A percentile compares a stretch with the other conserved stretches of the same genome.
Conservation (phyloP, 2,888 invertebrate genomes). For the Nipponacmea schrenckii region DNA sequence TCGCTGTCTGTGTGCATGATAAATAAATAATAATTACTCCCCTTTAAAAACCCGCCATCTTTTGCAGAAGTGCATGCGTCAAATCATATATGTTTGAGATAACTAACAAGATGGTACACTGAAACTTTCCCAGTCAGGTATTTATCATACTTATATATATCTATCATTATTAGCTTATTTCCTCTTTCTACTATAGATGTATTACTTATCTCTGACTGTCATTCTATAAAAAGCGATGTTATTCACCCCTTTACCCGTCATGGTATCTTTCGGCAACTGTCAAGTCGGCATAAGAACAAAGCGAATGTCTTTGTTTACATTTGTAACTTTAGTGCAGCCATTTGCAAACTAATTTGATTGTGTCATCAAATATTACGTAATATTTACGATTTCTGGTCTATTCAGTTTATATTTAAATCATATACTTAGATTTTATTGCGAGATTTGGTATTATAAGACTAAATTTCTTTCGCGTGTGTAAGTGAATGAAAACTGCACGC, state of each 20-base stretch:
- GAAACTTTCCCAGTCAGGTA: neutral
- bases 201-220: too few relatives aligned
- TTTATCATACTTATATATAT: neutral
- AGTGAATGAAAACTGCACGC: conserved; percentile 6
- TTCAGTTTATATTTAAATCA: too few relatives aligned
- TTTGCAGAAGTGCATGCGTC: conserved; percentile 9
- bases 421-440: too few relatives aligned
- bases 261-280: conserved; percentile 15
- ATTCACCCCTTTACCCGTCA: too few relatives aligned
- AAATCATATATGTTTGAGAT: conserved; percentile 6
- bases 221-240: too few relatives aligned
- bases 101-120: conserved; percentile 4
- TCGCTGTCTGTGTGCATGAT: conserved; percentile 1
- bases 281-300: conserved; percentile 19
- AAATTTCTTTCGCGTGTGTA: neutral
- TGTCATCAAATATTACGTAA: too few relatives aligned
- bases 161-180: too few relatives aligned
- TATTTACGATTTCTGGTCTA: too few relatives aligned
- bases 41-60: conserved; percentile 9
- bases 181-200: too few relatives aligned
- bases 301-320: conserved; percentile 23
- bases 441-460: neutral
- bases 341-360: conserved; percentile 19
- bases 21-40: conserved; percentile 9
- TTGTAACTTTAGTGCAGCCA: conserved; percentile 21